Conservation (phyloP, 2,797 vertebrate species). For the Champsocephalus gunnari region DNA sequence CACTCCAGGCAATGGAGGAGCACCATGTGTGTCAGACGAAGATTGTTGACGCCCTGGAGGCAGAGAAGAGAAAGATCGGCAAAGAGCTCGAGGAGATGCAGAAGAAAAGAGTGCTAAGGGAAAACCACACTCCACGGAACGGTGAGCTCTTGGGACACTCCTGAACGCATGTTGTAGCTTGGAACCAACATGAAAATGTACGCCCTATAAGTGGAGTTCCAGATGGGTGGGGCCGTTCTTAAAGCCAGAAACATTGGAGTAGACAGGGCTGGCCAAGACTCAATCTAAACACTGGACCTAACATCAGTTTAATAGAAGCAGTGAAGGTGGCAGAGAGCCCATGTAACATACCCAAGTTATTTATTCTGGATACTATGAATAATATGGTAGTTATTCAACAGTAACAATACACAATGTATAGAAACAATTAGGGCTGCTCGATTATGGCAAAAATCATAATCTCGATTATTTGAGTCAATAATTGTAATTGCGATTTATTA, state of each 20-base stretch:
- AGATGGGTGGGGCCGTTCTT: conserved; percentile 8
- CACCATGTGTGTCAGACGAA: conserved; percentile 88
- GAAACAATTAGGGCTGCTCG: background rate
- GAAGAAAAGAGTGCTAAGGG: conserved; percentile 74
- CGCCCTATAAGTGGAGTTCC: background rate
- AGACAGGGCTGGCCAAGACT: background rate
- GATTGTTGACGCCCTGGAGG: conserved; percentile 94
- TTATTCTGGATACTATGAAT: background rate
- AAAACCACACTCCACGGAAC: conserved; percentile 62
- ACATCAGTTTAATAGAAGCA: background rate
- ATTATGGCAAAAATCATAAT: too few species aligned
- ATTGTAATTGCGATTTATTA: too few species aligned
- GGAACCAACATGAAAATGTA: conserved; percentile 10
- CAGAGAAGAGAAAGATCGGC: conserved; percentile 92
- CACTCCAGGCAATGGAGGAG: conserved; percentile 90
- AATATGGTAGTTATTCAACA: background rate
- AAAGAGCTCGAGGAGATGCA: conserved; percentile 89
- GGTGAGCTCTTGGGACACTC: conserved; percentile 63
- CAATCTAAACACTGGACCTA: background rate
- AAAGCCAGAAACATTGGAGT: background rate
- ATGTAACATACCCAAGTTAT: background rate
- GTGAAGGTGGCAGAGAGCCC: background rate
- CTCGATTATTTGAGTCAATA: too few species aligned
- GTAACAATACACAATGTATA: background rate
- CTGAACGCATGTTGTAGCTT: background rate